Base-by-base conservation (phyloP, 1,140 invertebrate genomes). In the Carposina sasakii region DNA sequence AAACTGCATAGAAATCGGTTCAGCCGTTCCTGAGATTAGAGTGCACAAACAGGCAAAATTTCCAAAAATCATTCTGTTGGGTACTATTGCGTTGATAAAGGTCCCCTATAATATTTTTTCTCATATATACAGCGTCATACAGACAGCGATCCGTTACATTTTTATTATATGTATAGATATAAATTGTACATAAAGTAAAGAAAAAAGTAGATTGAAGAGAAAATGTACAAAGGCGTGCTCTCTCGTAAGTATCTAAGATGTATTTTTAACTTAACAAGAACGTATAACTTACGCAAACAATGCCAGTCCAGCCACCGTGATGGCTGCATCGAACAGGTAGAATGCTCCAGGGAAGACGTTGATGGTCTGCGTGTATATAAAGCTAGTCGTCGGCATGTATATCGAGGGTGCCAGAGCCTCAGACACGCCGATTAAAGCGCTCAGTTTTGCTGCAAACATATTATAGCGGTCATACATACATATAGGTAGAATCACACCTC, bases 341-440 rank as follows among this genome's bases (percentile, higher is more conserved):
- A 87, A 88, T 6, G 86, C 85, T 2, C 85, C 78, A 10, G 87
- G 87, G 30, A 86, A 76, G 6, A 50, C 72, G 15, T 84, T 71
- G 9, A 88, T 75, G 0, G 87, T 88, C 1, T 67, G 63, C n/a
- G 79, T 64, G 58, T 87, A 89, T 26, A 88, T 82, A 52, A 72
- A 72, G 54, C 85, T 88, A 17, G 87, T 87, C 3, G 86, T 63
- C 3, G 87, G 87, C 63, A 83, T 85, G 54, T 87, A 85, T 22
- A 88, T 71, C 2, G 85, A 85, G 0, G 86, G 85, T 0, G 85
- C 86, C 16, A 89, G 64, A 1, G 86, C 86, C 66, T 89, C 88
- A 44, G 76, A 82, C 23, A 88, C 85, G 23, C 87, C 87, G 39
- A 88, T 86, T 19, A 89, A 52, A 9, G 88, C 87, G 57, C 85